Evolutionary conservation across 2,888 invertebrate genomes (phyloP), one percentile per base, ranked within the genome.

Genomic region (Leptopterna dolabrata): DNA sequence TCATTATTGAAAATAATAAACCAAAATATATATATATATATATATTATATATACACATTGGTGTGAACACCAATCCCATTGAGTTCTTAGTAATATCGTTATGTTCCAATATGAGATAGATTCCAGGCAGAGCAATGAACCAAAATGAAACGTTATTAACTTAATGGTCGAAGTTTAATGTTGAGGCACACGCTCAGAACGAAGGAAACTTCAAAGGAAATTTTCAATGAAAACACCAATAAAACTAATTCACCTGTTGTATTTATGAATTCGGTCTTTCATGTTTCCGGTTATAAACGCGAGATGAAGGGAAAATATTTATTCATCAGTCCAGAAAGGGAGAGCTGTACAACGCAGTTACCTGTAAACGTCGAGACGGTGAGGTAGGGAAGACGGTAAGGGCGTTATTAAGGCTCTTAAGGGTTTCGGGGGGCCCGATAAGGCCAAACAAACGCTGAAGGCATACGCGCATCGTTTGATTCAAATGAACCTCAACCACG

Each of bases 391-490:
- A 14, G 51, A 51, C 24, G 11, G 30, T 76, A 76, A 41, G 36
- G 55, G 27, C 45, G 51, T 81, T 81, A 47, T 81, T 81, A 81
- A 51, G 81, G 55, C 47, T 55, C 51, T 81, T 55, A 81, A 51
- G 55, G 51, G 73, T 36, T 73, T 36, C 30, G 13, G 55, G 30
- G 13, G 55, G 30, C 0, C 24, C 51, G 81, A 55, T 47, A 81
- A 55, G 81, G 30, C 47, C 30, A 78, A 78, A 78, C 55, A 55
- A 36, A 73, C 73, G 73, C 30, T 73, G 19, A 73, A 73, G 73
- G 36, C 73, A 73, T 81, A 81, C 81, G 81, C 81, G 45, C 81
- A 81, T 81, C 81, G 81, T 81, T 81, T 51, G 81, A 81, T 81
- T 81, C 81, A 81, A 81, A 81, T 51, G 81, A 81, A 27, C 55